Conservation (phyloP, 2,113 vertebrate genomes). For the Phrynosoma platyrhinos region DNA sequence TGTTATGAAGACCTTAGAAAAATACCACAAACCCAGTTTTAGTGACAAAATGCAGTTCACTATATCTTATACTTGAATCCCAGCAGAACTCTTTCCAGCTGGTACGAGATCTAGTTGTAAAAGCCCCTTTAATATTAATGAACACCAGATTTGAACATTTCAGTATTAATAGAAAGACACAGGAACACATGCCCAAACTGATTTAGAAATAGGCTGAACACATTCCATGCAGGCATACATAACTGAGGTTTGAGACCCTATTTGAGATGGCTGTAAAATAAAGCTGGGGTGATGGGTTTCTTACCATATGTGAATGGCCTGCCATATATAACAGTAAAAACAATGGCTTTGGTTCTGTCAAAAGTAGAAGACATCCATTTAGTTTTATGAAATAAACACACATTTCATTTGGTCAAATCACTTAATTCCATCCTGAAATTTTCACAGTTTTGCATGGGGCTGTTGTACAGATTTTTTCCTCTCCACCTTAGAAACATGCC, state of each 20-base stretch:
- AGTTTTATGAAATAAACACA: neutral
- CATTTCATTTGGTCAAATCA: neutral
- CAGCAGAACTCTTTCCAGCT: neutral
- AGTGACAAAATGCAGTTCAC: neutral
- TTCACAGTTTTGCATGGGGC: slow-evolving; percentile 42
- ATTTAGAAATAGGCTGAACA: neutral
- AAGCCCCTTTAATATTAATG: neutral
- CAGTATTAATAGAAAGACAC: neutral
- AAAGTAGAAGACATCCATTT: neutral
- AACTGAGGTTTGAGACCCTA: neutral
- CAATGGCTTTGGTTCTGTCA: neutral
- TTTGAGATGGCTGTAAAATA: neutral
- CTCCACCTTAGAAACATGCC: slow-evolving; percentile 20
- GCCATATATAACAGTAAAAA: neutral
- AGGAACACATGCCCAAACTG: neutral
- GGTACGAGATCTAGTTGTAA: neutral
- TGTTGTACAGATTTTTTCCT: slow-evolving; percentile 29
- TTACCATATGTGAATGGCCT: neutral
- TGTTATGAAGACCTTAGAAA: neutral
- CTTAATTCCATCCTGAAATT: slow-evolving; percentile 9
- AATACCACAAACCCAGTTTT: neutral
- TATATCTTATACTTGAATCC: neutral
- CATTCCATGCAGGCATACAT: neutral
- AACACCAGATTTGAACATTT: slow-evolving; percentile 9
- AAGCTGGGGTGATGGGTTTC: neutral